phyloP scores from a whole-genome alignment of 2,888 invertebrate species.

The Calliopum simillimum region DNA sequence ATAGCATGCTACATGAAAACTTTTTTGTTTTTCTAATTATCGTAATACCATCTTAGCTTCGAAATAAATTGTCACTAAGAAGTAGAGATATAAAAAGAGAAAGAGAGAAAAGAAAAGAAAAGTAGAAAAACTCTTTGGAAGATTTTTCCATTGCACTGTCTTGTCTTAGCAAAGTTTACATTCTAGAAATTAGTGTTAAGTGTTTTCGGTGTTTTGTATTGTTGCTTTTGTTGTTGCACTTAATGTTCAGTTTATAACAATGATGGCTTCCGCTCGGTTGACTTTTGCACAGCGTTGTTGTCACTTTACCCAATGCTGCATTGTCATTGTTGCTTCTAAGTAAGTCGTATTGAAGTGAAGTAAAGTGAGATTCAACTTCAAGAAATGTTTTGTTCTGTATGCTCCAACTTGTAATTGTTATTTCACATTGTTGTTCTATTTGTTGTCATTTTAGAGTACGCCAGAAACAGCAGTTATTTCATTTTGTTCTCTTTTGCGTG shows the following conservation, averaged over 20 bases:
- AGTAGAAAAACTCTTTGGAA: too few species aligned
- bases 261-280: too few species aligned
- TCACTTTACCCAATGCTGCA: neutral
- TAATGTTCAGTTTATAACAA: neutral
- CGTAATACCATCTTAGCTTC: neutral
- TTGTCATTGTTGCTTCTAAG: neutral
- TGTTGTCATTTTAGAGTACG: neutral
- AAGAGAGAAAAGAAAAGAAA: neutral
- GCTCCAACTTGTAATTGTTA: neutral
- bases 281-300: neutral
- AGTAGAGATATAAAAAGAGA: neutral
- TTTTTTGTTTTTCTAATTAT: neutral
- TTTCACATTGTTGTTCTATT: neutral
- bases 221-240: neutral
- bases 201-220: neutral
- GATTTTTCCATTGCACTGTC: neutral
- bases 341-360: neutral
- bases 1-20: neutral
- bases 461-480: neutral
- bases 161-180: slow-evolving; percentile 22
- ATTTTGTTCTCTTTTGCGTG: slow-evolving; percentile 10
- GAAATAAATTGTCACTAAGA: neutral
- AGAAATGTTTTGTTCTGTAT: too few species aligned
- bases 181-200: slow-evolving; percentile 14
- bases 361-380: neutral